These are phyloP conservation scores for Diadromus collaris DNA, from an alignment of 2,888 invertebrate genomes.

Conservation along the genomic window DNA sequence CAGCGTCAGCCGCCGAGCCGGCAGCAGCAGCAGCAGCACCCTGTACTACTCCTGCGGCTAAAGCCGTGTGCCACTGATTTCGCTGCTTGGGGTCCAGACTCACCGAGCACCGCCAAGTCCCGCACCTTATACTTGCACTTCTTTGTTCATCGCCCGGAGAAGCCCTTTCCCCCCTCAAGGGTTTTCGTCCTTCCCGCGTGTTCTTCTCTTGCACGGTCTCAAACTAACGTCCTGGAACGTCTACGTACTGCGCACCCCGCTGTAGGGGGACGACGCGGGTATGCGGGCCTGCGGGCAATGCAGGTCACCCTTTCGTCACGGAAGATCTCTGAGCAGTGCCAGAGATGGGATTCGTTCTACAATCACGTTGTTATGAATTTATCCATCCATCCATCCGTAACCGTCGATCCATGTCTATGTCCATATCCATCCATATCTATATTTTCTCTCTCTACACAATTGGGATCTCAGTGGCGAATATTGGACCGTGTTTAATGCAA, in stretches of 20 bases:
- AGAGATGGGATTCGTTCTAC: not conserved
- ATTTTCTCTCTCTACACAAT: no score
- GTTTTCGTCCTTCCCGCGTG: constrained; percentile 60
- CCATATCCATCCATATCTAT: no score
- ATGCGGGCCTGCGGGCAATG: constrained; percentile 12
- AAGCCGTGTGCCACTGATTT: constrained; percentile 49
- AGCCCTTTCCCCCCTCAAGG: constrained; percentile 43
- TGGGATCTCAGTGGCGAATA: no score
- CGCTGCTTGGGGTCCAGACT: constrained; percentile 54
- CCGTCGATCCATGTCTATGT: no score
- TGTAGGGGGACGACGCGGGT: not conserved
- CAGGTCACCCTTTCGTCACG: not conserved
- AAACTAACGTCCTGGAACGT: constrained; percentile 50
- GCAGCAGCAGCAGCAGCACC: constrained; percentile 66
- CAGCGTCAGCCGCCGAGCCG: constrained; percentile 71
- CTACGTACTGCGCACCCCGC: constrained; percentile 13
- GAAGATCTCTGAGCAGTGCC: not conserved
- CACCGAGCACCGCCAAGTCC: constrained; percentile 65
- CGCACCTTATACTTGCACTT: constrained; percentile 79
- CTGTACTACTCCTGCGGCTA: constrained; percentile 57
- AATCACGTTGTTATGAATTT: not conserved
- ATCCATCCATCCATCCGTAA: no score
- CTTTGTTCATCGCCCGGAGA: constrained; percentile 75
- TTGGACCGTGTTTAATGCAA: no score
- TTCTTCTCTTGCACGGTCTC: constrained; percentile 49